Conservation (phyloP, 2,113 vertebrate species). For the Seriola aureovittata region DNA sequence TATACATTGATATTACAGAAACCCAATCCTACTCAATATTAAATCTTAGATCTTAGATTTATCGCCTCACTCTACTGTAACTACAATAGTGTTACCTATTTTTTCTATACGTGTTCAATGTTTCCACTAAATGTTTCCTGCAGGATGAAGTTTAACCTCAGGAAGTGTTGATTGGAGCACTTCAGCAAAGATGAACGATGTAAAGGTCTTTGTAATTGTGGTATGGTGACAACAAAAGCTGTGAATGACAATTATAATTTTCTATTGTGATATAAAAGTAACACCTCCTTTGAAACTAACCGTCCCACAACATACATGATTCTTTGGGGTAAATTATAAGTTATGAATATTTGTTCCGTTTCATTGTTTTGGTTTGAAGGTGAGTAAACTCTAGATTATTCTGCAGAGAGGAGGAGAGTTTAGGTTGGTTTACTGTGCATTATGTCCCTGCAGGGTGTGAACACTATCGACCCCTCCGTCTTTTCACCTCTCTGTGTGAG, state of each 20-base stretch:
- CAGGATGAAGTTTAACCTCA: not conserved
- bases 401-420: constrained; percentile 4
- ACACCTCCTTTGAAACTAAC: too few relatives aligned
- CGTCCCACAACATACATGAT: not conserved
- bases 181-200: not conserved
- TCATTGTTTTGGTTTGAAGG: not conserved
- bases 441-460: constrained; percentile 37
- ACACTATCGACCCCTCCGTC: constrained; percentile 46
- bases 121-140: not conserved
- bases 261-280: too few relatives aligned
- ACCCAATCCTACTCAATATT: not conserved
- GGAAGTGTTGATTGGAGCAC: not conserved
- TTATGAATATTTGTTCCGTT: not conserved
- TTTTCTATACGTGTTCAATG: not conserved
- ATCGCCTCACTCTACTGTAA: not conserved
- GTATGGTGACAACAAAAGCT: too few relatives aligned
- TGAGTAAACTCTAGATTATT: not conserved
- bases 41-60: not conserved
- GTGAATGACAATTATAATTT: too few relatives aligned
- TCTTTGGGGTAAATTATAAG: not conserved
- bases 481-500: constrained; percentile 43
- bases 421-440: constrained; percentile 34
- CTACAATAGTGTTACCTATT: not conserved
- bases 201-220: too few relatives aligned
- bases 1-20: not conserved